phyloP scores from a whole-genome alignment of 2,797 vertebrate genomes.

The Peromyscus melanophrys region DNA sequence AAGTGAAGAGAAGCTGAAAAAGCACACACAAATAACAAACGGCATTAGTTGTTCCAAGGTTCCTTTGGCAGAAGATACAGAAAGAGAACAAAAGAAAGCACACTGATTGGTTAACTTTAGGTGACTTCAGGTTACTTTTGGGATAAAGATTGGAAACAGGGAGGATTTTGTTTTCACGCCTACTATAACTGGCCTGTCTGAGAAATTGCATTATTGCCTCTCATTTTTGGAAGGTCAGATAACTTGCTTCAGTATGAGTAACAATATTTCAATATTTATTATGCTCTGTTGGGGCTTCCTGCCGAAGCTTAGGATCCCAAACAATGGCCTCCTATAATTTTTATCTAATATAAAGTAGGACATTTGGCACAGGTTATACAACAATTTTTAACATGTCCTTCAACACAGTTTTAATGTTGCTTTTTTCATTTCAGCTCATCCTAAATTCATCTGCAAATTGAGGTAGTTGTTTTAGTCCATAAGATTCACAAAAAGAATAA shows the following conservation, averaged over 20 bases:
- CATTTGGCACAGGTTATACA: slow-evolving; percentile 27
- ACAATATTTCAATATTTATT: neutral
- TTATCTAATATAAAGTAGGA: slow-evolving; percentile 24
- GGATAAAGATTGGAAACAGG: neutral
- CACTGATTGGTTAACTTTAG: neutral
- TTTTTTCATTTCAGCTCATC: neutral
- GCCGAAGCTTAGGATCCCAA: neutral
- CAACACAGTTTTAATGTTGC: neutral
- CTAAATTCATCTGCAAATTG: slow-evolving; percentile 32
- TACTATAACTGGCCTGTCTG: neutral
- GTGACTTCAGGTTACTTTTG: neutral
- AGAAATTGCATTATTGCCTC: neutral
- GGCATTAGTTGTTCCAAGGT: neutral
- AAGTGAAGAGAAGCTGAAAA: neutral
- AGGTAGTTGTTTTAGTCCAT: slow-evolving; percentile 14
- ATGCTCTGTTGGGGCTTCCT: neutral
- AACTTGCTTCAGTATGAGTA: slow-evolving; percentile 9
- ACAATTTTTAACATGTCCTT: neutral
- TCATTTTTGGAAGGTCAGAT: neutral
- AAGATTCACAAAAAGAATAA: neutral
- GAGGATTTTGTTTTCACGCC: neutral
- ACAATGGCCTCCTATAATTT: neutral
- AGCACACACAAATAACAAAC: neutral
- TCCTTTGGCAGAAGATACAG: neutral
- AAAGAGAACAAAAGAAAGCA: neutral